A percentile compares a stretch with the other conserved stretches of the same genome.
These are phyloP conservation scores for Chondrilla cf. caribensis DNA, from an alignment of 37 sponge, comb jelly and placozoan species.

Conservation along the genomic window DNA sequence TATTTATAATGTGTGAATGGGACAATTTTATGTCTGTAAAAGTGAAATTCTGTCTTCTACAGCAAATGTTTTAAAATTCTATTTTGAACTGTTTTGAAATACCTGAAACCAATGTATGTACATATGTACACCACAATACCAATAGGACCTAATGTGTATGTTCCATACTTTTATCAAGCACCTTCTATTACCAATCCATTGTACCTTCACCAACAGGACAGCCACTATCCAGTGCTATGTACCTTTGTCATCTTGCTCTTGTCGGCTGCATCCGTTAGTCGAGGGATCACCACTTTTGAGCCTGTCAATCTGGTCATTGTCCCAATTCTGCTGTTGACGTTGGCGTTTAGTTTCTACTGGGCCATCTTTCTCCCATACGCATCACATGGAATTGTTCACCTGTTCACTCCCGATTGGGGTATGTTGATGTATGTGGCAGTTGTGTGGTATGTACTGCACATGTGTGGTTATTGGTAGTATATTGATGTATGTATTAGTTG, in stretches of 20 bases:
- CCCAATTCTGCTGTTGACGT: slow-evolving; percentile 59
- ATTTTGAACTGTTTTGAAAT: too few relatives aligned
- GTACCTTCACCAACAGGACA: slow-evolving; percentile 32
- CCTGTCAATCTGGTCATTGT: slow-evolving; percentile 71
- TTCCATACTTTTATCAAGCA: neutral
- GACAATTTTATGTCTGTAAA: too few relatives aligned
- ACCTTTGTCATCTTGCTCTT: slow-evolving; percentile 38
- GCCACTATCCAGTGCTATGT: slow-evolving; percentile 55
- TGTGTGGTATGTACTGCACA: too few relatives aligned
- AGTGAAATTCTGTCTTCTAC: too few relatives aligned
- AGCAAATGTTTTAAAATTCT: too few relatives aligned
- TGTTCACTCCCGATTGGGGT: slow-evolving; percentile 87
- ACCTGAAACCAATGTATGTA: too few relatives aligned
- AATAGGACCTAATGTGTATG: too few relatives aligned
- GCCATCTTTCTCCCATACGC: slow-evolving; percentile 72
- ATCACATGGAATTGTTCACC: slow-evolving; percentile 58
- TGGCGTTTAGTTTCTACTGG: slow-evolving; percentile 71
- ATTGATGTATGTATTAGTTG: too few relatives aligned
- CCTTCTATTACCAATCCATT: neutral
- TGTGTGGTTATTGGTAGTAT: too few relatives aligned
- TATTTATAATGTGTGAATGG: too few relatives aligned
- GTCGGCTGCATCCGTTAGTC: slow-evolving; percentile 45
- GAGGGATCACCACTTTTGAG: slow-evolving; percentile 81
- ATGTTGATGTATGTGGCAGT: neutral
- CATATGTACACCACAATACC: too few relatives aligned